Evolutionary conservation across 2,888 invertebrate species (phyloP), one percentile per base, ranked within the genome.

Genomic region (Troglohyphantes excavatus): DNA sequence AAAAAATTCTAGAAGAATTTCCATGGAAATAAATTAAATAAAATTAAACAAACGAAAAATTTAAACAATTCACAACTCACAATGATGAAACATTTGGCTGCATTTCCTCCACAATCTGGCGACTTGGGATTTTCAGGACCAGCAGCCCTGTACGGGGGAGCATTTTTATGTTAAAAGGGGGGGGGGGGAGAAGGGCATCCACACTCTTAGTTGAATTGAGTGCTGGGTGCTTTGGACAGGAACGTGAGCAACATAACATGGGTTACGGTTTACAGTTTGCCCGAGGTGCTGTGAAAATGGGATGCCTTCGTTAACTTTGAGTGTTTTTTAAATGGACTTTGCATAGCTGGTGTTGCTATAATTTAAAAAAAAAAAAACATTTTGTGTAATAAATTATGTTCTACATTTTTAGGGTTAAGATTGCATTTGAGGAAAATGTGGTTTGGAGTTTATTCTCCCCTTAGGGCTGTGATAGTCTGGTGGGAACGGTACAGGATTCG

Each of bases 181-280:
- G 6, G 23, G 6, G 53, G 17, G 53, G 53, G 23, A 26, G 11
- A 27, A n/a, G n/a, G n/a, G n/a, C n/a, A n/a, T n/a, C 2, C 5
- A 65, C 65, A 27, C 53, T 26, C 29, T 73, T 73, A 19, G 27
- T 2, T 19, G 17, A 19, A 21, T 72, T 43, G 11, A 7, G 23
- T 43, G 73, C 7, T 43, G 11, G 73, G 27, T 53, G 70, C 61
- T 21, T 53, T 13, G 61, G 5, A 7, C 5, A 23, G 65, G 46
- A 43, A 79, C 78, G 65, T 46, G 65, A 65, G 65, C 3, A 65
- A 79, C 65, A 79, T 65, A 79, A 79, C n/a, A 26, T 65, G 17
- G 9, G 63, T 23, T 27, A 23, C n/a, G 5, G 23, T 61, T 27
- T 39, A 26, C 73, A 29, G 33, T 21, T 27, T 61, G 59, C 21